phyloP scores from a whole-genome alignment of 2,113 vertebrate species.

The Rhinolophus ferrumequinum region DNA sequence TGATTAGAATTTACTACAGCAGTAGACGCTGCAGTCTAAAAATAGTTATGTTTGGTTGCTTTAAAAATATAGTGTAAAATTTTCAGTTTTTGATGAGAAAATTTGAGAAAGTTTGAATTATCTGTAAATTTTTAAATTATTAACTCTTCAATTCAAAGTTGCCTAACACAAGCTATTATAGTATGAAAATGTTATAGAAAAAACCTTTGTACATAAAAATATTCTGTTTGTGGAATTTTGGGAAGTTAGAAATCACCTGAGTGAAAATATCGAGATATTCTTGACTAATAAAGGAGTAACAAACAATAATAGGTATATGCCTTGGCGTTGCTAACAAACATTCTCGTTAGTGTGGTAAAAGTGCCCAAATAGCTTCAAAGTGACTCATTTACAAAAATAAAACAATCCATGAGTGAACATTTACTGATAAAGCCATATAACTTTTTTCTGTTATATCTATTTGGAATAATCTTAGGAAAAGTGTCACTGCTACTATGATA shows the following conservation, averaged over 20 bases:
- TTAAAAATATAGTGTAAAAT: neutral
- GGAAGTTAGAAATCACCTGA: neutral
- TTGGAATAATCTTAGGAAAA: neutral
- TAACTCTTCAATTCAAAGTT: neutral
- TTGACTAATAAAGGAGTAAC: conserved; percentile 1
- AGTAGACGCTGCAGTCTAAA: neutral
- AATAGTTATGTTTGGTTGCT: neutral
- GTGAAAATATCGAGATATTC: neutral
- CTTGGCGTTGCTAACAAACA: neutral
- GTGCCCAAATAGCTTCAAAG: neutral
- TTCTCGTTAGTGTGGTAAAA: neutral
- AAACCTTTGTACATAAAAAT: neutral
- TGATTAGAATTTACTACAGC: neutral
- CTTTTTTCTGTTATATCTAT: neutral
- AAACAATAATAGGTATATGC: neutral
- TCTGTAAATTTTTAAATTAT: neutral
- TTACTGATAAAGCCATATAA: neutral
- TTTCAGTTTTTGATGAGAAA: neutral
- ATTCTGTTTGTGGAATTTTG: neutral
- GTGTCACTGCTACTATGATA: neutral
- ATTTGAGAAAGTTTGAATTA: neutral
- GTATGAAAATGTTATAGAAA: neutral
- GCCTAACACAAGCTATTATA: neutral
- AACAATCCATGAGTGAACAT: neutral
- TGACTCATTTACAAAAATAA: neutral